Conservation (phyloP, 2,113 vertebrate species). For the Spheniscus mendiculus region DNA sequence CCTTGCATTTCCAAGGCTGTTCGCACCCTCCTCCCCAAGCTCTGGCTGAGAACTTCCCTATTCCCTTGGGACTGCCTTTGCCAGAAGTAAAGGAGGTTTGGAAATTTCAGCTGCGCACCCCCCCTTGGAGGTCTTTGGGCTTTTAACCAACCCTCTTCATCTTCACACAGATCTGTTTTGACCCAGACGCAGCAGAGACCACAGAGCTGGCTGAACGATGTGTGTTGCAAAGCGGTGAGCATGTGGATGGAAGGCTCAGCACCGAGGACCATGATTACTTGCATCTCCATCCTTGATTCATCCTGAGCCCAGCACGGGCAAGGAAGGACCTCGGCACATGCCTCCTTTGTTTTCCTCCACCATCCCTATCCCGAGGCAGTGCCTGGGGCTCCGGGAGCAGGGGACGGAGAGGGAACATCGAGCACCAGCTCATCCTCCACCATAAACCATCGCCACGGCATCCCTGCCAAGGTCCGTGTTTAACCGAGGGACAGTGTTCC, state of each 20-base stretch:
- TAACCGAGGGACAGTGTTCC: not conserved
- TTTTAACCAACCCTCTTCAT: not conserved
- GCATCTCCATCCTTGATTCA: not conserved
- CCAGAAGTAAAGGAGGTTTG: not conserved
- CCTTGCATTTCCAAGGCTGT: not conserved
- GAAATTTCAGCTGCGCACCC: not conserved
- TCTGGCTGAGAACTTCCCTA: not conserved
- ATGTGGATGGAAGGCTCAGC: fast-evolving
- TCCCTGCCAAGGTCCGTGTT: not conserved
- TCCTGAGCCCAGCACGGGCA: not conserved
- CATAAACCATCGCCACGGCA: fast-evolving
- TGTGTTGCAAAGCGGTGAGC: fast-evolving
- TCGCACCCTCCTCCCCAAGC: not conserved
- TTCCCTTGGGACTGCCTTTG: not conserved
- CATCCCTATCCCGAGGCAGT: not conserved
- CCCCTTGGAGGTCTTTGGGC: not conserved
- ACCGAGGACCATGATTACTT: fast-evolving
- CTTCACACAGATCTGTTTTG: not conserved
- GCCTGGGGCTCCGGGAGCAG: fast-evolving
- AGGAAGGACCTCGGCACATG: fast-evolving
- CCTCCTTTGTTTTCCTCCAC: fast-evolving
- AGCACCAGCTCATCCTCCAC: not conserved
- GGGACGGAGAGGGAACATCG: fast-evolving
- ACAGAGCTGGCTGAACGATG: not conserved
- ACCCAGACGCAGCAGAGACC: not conserved